Conservation (phyloP, 2,797 vertebrate species). For the Callimico goeldii region DNA sequence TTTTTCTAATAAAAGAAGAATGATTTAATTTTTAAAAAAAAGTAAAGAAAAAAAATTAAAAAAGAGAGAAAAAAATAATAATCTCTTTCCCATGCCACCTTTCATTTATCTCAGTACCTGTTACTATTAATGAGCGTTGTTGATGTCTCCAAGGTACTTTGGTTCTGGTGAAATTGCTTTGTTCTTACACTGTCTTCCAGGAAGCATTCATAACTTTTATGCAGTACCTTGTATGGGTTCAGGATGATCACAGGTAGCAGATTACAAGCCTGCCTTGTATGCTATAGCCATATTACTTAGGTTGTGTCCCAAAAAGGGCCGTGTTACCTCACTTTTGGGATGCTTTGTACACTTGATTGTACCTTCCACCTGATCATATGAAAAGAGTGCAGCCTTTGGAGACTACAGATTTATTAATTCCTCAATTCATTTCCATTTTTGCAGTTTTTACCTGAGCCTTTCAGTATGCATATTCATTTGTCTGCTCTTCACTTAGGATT, state of each 20-base stretch:
- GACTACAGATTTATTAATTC: neutral
- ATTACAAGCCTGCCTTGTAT: neutral
- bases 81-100: neutral
- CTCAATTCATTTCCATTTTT: neutral
- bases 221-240: neutral
- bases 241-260: neutral
- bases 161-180: neutral
- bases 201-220: neutral
- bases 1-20: no score
- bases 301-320: neutral
- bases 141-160: neutral
- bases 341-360: conserved; percentile 23
- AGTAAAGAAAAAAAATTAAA: no score
- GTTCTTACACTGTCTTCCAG: neutral
- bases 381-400: neutral
- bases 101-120: neutral
- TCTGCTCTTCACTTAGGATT: neutral
- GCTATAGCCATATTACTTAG: neutral
- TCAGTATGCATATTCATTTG: neutral
- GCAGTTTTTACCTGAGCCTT: neutral
- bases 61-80: neutral
- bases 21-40: no score
- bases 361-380: neutral
- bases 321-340: neutral
- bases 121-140: neutral